Evolutionary conservation across 30 jellyfish, hydroid and myxozoan genomes (phyloP).

Genomic region (Clytia hemisphaerica): DNA sequence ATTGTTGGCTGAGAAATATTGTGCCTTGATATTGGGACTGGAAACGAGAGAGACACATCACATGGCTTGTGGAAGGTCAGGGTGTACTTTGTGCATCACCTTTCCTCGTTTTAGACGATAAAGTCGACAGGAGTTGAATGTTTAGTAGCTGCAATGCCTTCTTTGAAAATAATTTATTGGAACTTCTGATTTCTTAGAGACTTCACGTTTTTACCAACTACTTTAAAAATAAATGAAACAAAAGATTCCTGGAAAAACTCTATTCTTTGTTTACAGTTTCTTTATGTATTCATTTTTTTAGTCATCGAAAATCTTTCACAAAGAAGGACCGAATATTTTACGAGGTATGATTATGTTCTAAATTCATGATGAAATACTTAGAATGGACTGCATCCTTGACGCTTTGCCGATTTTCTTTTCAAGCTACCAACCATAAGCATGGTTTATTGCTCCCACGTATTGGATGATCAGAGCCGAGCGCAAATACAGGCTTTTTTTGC

Average conservation of each 20-base stretch:
- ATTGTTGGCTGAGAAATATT: slow-evolving; percentile 56
- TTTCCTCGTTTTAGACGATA: no score
- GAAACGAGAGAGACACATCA: slow-evolving; percentile 63
- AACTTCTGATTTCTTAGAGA: no score
- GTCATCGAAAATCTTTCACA: slow-evolving; percentile 64
- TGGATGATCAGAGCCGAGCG: no score
- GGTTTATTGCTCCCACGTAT: no score
- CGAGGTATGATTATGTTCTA: slow-evolving; percentile 52
- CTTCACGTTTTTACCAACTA: no score
- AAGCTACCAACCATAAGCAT: no score
- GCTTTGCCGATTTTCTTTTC: not conserved
- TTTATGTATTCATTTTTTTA: not conserved
- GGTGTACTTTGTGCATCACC: no score
- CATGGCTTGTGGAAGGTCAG: slow-evolving; percentile 83
- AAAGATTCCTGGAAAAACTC: not conserved
- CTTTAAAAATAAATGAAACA: not conserved
- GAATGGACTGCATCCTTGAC: not conserved
- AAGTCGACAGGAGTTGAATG: no score
- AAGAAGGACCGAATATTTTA: slow-evolving; percentile 47
- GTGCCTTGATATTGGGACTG: slow-evolving; percentile 64
- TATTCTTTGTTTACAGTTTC: not conserved
- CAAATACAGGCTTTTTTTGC: no score
- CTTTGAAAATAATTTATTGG: no score
- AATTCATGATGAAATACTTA: no score
- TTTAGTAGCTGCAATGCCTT: no score